Conservation (phyloP, 2,888 invertebrate genomes). For the Cataglyphis rosenhaueri region DNA sequence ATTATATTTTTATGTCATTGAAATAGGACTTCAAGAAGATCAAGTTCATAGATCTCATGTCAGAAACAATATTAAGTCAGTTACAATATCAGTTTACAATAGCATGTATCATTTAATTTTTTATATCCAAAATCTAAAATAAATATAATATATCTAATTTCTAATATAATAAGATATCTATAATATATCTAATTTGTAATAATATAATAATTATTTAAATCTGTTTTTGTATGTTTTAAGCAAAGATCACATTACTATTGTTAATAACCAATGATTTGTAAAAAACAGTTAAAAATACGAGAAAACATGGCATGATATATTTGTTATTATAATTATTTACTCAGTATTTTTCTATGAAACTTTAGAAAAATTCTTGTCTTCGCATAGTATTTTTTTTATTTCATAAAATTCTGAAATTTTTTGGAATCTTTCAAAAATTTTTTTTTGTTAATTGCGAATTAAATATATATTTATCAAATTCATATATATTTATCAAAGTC, state of each 20-base stretch:
- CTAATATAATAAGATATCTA: too few relatives aligned
- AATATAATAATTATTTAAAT: background rate
- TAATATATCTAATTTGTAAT: background rate
- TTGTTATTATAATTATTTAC: conserved; percentile 4
- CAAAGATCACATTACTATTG: background rate
- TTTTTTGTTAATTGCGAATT: background rate
- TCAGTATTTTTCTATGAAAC: background rate
- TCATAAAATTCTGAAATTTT: background rate
- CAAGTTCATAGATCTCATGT: background rate
- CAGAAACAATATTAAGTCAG: background rate
- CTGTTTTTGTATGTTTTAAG: background rate
- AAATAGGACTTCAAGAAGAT: background rate
- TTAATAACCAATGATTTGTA: background rate
- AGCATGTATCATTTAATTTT: background rate
- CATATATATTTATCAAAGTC: background rate
- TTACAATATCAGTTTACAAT: background rate
- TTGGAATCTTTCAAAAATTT: background rate
- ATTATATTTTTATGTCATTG: background rate
- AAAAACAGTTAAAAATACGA: background rate
- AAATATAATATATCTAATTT: background rate
- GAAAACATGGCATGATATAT: background rate
- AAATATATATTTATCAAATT: background rate
- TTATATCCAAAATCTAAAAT: background rate
- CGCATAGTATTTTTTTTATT: background rate
- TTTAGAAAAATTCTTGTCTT: background rate